Evolutionary conservation across 2,888 invertebrate species (phyloP).

Genomic region (Nemotelus pantherinus): DNA sequence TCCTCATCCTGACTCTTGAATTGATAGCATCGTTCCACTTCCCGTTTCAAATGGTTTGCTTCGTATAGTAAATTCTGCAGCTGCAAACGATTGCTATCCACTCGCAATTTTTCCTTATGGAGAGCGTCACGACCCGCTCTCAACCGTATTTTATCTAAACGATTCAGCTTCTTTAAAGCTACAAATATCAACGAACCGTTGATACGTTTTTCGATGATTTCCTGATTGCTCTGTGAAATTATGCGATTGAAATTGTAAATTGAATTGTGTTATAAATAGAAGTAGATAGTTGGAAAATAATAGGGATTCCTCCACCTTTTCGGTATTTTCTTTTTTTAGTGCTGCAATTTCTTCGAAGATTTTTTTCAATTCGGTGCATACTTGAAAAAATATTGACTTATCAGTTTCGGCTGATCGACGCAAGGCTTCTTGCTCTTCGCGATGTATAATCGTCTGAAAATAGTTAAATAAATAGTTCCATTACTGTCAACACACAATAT

Average conservation of each 20-base stretch:
- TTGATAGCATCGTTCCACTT: conserved; percentile 93
- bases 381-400: conserved; percentile 47
- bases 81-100: conserved; percentile 89
- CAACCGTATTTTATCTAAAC: conserved; percentile 88
- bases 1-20: conserved; percentile 96
- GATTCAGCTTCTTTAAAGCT: conserved; percentile 88
- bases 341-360: conserved; percentile 76
- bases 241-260: conserved; percentile 32
- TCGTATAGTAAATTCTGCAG: conserved; percentile 95
- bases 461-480: background rate
- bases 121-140: conserved; percentile 84
- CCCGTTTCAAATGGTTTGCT: conserved; percentile 90
- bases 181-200: conserved; percentile 81
- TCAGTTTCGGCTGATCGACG: conserved; percentile 47
- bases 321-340: conserved; percentile 70
- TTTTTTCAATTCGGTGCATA: conserved; percentile 74
- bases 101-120: conserved; percentile 84
- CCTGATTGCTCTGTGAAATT: conserved; percentile 67
- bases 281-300: conserved; percentile 38
- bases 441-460: conserved; percentile 47
- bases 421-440: conserved; percentile 50
- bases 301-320: conserved; percentile 65
- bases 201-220: conserved; percentile 74
- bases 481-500: background rate
- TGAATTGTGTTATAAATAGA: conserved; percentile 54